Evolutionary conservation across 2,113 vertebrate species (phyloP), one percentile per base, ranked within the genome.

Genomic region (Andinoacara biseriatus): DNA sequence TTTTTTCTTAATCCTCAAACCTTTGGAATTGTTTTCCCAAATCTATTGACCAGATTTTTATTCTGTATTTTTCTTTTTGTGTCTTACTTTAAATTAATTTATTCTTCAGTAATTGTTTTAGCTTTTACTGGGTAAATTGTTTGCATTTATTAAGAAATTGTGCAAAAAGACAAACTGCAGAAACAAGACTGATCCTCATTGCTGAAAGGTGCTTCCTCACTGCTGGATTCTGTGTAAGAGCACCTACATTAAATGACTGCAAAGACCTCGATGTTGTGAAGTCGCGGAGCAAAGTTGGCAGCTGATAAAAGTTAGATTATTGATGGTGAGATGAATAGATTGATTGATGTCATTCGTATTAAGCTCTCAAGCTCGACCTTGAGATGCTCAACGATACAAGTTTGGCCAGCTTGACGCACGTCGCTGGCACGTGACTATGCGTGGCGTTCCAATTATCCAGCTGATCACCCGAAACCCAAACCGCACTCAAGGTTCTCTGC

Each of bases 401-500:
- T 76, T 81, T n/a, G 62, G 43, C 54, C 15, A 24, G 72, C 38
- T 67, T 5, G 26, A 1, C 14, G 17, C 46, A 15, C 22, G 3
- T 14, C 11, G 22, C 6, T 15, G 11, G 13, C 5, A 3, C 5
- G 31, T 76, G 67, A 56, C 78, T 15, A 14, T 38, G 57, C 54
- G 63, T 49, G 2, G 15, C 31, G 61, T 52, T 78, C 76, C 74
- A 33, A 78, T 91, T 35, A 33, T 52, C 58, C 81, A 13, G 72
- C 46, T 75, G 31, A 58, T 82, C 81, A n/a, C 76, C 61, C 26
- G 57, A 54, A 69, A 72, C 57, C 76, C 22, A 31, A 69, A 78
- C 38, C 22, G 3, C 67, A 63, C 60, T 90, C 82, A 76, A 89
- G 85, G 82, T 75, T 85, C 61, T 78, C 78, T 62, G 79, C 82